Evolutionary conservation across 2,113 vertebrate genomes (phyloP).

Genomic region (Pterocles orientalis): DNA sequence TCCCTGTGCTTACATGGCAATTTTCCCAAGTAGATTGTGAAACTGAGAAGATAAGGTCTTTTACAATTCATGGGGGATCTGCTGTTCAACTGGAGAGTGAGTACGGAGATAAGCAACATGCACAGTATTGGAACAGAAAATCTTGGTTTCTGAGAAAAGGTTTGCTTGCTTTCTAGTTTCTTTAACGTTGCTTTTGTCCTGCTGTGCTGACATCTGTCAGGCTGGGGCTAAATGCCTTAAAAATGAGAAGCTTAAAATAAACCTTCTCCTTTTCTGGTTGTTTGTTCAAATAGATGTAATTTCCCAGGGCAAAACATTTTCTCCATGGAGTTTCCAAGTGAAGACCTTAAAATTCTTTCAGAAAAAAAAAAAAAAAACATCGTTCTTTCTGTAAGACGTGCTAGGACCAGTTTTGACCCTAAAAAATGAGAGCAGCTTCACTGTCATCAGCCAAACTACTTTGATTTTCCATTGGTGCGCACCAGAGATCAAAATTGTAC

Average conservation of each 20-base stretch:
- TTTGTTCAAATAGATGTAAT: neutral
- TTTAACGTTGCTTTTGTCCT: neutral
- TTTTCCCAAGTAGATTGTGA: slow-evolving; percentile 47
- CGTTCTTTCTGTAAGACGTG: neutral
- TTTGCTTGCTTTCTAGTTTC: neutral
- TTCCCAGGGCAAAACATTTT: neutral
- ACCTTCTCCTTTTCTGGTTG: neutral
- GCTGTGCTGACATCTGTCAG: neutral
- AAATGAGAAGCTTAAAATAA: neutral
- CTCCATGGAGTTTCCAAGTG: neutral
- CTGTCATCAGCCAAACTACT: neutral
- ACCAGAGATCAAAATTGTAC: neutral
- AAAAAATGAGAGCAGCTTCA: neutral
- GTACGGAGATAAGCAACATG: slow-evolving; percentile 22
- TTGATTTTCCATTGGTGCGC: neutral
- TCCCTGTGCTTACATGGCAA: neutral
- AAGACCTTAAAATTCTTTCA: neutral
- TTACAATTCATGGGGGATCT: slow-evolving; percentile 12
- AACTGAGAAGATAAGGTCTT: slow-evolving; percentile 48
- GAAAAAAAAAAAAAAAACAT: neutral
- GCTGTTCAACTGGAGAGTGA: neutral
- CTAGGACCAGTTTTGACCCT: neutral
- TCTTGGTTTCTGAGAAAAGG: neutral
- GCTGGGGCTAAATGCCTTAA: neutral
- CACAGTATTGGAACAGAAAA: neutral